These are phyloP conservation scores for Leucophora obtusa DNA, from an alignment of 2,888 invertebrate genomes.

Conservation along the genomic window DNA sequence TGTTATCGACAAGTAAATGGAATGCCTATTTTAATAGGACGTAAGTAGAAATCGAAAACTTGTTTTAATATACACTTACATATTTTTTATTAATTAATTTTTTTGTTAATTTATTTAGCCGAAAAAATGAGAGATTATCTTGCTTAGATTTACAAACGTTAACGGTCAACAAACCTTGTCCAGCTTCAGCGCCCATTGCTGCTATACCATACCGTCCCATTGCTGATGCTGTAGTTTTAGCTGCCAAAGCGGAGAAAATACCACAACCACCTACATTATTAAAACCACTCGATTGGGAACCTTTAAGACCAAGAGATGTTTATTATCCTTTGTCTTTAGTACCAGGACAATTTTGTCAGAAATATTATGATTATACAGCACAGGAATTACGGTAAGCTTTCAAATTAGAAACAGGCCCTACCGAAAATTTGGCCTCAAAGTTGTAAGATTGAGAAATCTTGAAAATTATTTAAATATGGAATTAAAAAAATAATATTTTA, in stretches of 20 bases:
- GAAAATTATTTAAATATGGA: no score
- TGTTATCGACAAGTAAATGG: slow-evolving; percentile 92
- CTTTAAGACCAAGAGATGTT: slow-evolving; percentile 76
- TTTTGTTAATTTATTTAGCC: slow-evolving; percentile 68
- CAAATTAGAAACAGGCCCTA: neutral
- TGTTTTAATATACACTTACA: no score
- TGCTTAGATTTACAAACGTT: slow-evolving; percentile 96
- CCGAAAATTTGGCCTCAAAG: no score
- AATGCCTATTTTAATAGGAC: slow-evolving; percentile 90
- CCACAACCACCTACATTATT: slow-evolving; percentile 69
- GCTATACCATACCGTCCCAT: slow-evolving; percentile 72
- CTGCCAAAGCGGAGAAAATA: slow-evolving; percentile 69
- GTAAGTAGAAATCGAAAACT: slow-evolving; percentile 70
- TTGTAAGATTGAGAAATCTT: no score
- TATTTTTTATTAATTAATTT: no score
- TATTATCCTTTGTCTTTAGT: slow-evolving; percentile 95
- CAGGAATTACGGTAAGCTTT: slow-evolving; percentile 85
- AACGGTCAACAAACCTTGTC: slow-evolving; percentile 88
- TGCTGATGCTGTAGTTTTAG: slow-evolving; percentile 67
- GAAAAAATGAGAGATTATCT: slow-evolving; percentile 87
- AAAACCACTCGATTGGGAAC: slow-evolving; percentile 65
- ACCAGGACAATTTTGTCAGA: slow-evolving; percentile 97
- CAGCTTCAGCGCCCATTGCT: slow-evolving; percentile 78
- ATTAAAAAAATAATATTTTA: no score
- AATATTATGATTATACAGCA: slow-evolving; percentile 88